Evolutionary conservation across 2,888 invertebrate species (phyloP), one percentile per base, ranked within the genome.

Genomic region (Harmothoe impar): DNA sequence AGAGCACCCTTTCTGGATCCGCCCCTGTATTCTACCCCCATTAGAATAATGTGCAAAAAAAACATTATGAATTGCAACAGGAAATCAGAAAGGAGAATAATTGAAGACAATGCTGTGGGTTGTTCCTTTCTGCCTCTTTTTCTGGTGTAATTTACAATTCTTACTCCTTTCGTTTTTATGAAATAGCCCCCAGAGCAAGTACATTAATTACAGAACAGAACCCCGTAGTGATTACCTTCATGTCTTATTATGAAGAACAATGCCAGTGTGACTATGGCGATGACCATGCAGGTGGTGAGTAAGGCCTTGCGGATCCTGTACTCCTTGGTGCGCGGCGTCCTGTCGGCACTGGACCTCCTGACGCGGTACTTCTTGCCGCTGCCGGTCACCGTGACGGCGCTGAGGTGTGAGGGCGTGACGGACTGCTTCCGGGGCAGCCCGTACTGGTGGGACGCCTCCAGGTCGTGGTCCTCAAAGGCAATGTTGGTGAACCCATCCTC

Each of bases 401-500:
- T 29, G 29, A 72, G 25, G 29, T 72, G 5, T 15, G 72, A 72
- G 29, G 72, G 25, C 0, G 31, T 72, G 0, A 15, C 29, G 25
- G 25, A 29, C 72, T 15, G 20, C 5, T 15, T 15, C 3, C 72
- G 20, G 15, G 5, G 62, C 3, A 12, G 3, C 3, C 20, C 62
- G 29, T 15, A n/a, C 25, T 29, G 20, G 29, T 72, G 29, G 25
- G 25, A 72, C 29, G 25, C 72, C 29, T 23, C 12, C 12, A n/a
- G 5, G 29, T 72, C 72, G 7, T 72, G 29, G 3, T 29, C 72
- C 29, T 72, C 62, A 29, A 72, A 72, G 29, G 29, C 72, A 25
- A 72, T 72, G 29, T 72, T 72, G n/a, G 72, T 29, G 29, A 72
- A 72, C 3, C 72, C 72, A 25, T n/a, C 72, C 72, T 72, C 62